These are phyloP conservation scores for Leptopilina clavipes DNA, from an alignment of 1,140 invertebrate species.

Conservation along the genomic window DNA sequence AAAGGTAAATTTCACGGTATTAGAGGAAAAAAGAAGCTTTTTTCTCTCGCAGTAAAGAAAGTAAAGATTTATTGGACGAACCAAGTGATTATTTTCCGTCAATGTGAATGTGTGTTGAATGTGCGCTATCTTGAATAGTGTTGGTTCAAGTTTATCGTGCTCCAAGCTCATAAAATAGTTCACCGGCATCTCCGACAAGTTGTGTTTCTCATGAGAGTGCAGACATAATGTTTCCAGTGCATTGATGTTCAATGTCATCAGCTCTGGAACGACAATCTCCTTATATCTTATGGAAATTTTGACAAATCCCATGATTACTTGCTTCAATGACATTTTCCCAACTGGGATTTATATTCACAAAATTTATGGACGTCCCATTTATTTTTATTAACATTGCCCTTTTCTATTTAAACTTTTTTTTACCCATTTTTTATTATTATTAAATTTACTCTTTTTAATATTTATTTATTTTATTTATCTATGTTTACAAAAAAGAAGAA, in stretches of 20 bases:
- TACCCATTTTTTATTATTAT: too few relatives aligned
- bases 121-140: slow-evolving; percentile 20
- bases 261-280: background rate
- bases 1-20: slow-evolving; percentile 26
- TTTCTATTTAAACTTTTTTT: too few relatives aligned
- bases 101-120: slow-evolving; percentile 9
- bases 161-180: background rate
- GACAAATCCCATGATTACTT: slow-evolving; percentile 37
- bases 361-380: background rate
- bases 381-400: too few relatives aligned
- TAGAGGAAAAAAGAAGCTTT: too few relatives aligned
- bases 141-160: slow-evolving; percentile 39
- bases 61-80: background rate
- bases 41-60: background rate
- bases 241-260: slow-evolving; percentile 30
- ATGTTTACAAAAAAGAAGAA: too few relatives aligned
- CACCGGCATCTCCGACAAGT: slow-evolving; percentile 37
- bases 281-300: slow-evolving; percentile 39
- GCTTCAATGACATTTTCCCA: background rate
- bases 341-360: background rate
- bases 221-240: slow-evolving; percentile 17
- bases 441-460: too few relatives aligned
- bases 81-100: background rate
- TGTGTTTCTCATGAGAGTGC: slow-evolving; percentile 19
- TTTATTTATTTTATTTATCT: too few relatives aligned